Evolutionary conservation across 2,113 vertebrate genomes (phyloP).

Genomic region (Melanerpes formicivorus): DNA sequence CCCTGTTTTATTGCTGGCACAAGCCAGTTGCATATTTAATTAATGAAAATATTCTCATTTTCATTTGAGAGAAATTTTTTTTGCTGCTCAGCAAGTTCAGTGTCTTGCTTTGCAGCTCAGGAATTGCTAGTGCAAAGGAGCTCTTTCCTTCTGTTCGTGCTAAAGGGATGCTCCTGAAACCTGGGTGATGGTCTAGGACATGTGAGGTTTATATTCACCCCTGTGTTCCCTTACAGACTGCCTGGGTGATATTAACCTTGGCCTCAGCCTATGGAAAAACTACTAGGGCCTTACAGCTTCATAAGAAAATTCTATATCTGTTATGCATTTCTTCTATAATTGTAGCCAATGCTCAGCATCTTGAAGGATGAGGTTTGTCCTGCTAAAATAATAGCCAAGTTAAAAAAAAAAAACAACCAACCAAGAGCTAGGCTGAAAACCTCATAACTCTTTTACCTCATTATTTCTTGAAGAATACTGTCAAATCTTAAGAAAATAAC

Average conservation of each 20-base stretch:
- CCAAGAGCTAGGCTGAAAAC: background rate
- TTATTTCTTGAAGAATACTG: conserved; percentile 20
- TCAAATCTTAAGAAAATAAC: conserved; percentile 9
- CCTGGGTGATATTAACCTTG: background rate
- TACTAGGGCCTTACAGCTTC: background rate
- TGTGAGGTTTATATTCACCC: background rate
- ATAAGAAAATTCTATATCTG: background rate
- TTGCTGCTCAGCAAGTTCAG: accelerated
- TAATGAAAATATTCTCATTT: background rate
- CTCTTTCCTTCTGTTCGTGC: background rate
- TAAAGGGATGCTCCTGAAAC: background rate
- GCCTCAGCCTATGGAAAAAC: background rate
- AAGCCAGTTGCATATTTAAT: background rate
- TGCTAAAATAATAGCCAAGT: background rate
- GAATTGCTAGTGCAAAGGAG: background rate
- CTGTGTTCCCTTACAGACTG: background rate
- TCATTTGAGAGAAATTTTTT: background rate
- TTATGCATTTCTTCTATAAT: background rate
- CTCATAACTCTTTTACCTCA: background rate
- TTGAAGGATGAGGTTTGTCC: background rate
- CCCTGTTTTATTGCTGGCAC: background rate
- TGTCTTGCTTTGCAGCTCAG: background rate
- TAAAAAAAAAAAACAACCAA: background rate
- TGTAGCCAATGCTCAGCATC: background rate
- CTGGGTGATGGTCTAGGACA: background rate